Conservation (phyloP, 2,113 vertebrate species). For the Apeltes quadracus region DNA sequence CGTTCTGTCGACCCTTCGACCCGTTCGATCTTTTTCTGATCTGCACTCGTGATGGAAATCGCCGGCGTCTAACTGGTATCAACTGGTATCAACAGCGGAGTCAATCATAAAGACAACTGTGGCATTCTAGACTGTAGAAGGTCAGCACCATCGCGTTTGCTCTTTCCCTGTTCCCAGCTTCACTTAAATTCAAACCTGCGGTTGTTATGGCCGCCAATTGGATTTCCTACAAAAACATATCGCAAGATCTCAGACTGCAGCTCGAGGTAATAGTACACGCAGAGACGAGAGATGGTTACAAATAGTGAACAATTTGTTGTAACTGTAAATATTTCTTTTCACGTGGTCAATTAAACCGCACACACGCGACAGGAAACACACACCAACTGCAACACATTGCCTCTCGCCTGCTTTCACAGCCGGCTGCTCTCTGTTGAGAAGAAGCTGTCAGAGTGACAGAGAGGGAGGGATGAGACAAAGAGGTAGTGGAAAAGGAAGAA, state of each 20-base stretch:
- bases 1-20: neutral
- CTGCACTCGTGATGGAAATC: conserved; percentile 24
- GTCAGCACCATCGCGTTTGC: conserved; percentile 46
- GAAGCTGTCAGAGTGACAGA: conserved; percentile 48
- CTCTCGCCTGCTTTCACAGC: conserved; percentile 64
- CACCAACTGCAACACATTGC: conserved; percentile 48
- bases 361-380: conserved; percentile 44
- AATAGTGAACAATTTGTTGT: conserved; percentile 10
- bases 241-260: neutral
- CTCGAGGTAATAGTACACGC: neutral
- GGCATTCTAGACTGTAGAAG: conserved; percentile 57
- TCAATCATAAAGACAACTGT: conserved; percentile 59
- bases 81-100: conserved; percentile 46
- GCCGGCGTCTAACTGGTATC: conserved; percentile 9
- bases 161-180: conserved; percentile 39
- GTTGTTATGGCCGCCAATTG: neutral
- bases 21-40: conserved; percentile 18
- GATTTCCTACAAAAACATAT: neutral
- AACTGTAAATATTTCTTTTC: conserved; percentile 9
- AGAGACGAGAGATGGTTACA: conserved; percentile 15
- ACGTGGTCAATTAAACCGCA: conserved; percentile 49
- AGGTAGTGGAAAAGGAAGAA: conserved; percentile 19
- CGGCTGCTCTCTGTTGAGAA: conserved; percentile 62
- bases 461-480: neutral
- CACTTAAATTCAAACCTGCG: conserved; percentile 50